These are phyloP conservation scores for Mamestra brassicae DNA, from an alignment of 2,888 invertebrate genomes.

Conservation along the genomic window DNA sequence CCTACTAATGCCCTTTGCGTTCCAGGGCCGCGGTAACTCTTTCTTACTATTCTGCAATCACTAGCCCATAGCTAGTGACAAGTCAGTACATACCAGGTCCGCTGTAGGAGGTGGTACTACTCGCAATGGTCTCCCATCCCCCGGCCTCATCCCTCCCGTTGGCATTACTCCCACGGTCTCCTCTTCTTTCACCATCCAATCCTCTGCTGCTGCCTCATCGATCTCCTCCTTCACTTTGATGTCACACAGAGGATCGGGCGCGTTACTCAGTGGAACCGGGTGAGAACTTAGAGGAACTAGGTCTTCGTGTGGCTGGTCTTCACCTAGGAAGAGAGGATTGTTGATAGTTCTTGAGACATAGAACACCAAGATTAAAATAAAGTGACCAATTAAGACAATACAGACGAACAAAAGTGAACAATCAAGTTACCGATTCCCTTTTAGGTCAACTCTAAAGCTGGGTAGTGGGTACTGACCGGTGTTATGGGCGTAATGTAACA, in stretches of 20 bases:
- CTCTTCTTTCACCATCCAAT: background rate
- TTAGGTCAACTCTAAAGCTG: too few species aligned
- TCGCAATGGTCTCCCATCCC: background rate
- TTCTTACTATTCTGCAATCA: too few species aligned
- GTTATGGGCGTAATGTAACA: too few species aligned
- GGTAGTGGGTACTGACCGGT: too few species aligned
- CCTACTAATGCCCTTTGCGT: too few species aligned
- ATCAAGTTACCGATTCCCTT: too few species aligned
- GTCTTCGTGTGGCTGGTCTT: background rate
- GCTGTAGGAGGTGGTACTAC: background rate
- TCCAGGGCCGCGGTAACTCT: too few species aligned
- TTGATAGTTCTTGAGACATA: background rate
- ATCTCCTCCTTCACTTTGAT: background rate
- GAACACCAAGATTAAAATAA: too few species aligned
- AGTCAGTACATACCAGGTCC: background rate
- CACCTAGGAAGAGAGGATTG: background rate
- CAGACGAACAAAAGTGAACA: too few species aligned
- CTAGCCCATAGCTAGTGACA: too few species aligned
- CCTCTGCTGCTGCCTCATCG: background rate
- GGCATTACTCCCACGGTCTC: background rate
- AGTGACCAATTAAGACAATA: too few species aligned
- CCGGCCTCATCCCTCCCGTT: too few species aligned
- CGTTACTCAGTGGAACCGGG: background rate
- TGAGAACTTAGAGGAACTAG: conserved; percentile 7
- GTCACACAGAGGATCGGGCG: conserved; percentile 4